Conservation (phyloP, 2,888 invertebrate genomes). For the Trachelus iudaicus region DNA sequence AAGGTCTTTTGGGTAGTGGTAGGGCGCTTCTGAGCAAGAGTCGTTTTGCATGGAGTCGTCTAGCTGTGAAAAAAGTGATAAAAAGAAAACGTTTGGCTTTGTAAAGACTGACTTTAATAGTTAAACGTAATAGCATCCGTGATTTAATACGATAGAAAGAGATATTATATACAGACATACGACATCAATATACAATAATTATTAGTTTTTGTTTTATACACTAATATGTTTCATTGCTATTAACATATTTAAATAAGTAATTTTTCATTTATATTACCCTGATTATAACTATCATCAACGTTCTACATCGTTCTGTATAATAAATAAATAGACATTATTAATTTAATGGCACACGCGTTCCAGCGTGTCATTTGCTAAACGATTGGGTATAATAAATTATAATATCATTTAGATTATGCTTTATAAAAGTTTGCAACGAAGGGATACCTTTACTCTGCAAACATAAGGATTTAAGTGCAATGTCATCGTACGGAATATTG, state of each 20-base stretch:
- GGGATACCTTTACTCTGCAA: background rate
- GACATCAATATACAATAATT: slow-evolving; percentile 47
- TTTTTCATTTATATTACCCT: slow-evolving; percentile 4
- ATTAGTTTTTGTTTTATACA: slow-evolving; percentile 17
- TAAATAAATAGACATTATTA: slow-evolving; percentile 30
- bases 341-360: slow-evolving; percentile 12
- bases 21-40: background rate
- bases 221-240: slow-evolving; percentile 11
- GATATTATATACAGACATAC: slow-evolving; percentile 47
- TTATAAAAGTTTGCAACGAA: background rate
- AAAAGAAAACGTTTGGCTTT: slow-evolving; percentile 15
- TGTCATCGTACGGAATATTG: background rate
- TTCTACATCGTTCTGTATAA: slow-evolving; percentile 19
- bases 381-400: background rate
- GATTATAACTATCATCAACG: slow-evolving; percentile 31
- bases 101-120: slow-evolving; percentile 46
- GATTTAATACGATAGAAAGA: slow-evolving; percentile 46
- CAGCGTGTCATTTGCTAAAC: background rate
- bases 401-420: background rate
- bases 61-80: background rate
- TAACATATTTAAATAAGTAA: slow-evolving; percentile 21
- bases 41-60: background rate
- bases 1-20: background rate
- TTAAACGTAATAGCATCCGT: slow-evolving; percentile 39
- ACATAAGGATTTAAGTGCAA: background rate